phyloP scores from a whole-genome alignment of 2,113 vertebrate species.

The Nesoenas mayeri region DNA sequence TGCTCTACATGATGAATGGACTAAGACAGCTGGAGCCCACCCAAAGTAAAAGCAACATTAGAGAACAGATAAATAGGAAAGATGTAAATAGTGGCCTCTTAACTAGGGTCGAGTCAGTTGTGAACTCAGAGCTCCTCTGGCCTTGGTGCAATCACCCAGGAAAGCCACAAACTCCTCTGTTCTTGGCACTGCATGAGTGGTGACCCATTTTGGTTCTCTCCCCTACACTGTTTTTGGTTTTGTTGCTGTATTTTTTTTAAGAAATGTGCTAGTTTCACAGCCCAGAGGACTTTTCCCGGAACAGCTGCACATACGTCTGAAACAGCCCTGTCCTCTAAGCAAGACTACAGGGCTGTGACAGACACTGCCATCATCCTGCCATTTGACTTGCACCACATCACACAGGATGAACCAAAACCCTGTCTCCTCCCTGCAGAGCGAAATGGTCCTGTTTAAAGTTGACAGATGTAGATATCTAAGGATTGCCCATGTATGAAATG shows the following conservation, averaged over 20 bases:
- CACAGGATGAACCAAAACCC: neutral
- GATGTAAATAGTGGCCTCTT: slow-evolving; percentile 45
- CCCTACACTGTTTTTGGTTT: neutral
- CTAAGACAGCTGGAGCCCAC: slow-evolving; percentile 34
- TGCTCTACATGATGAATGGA: neutral
- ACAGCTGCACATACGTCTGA: neutral
- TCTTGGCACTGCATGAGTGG: neutral
- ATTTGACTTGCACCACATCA: neutral
- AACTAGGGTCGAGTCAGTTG: slow-evolving; percentile 7
- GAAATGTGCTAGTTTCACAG: neutral
- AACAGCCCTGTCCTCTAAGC: neutral
- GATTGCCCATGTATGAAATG: neutral
- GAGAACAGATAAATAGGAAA: slow-evolving; percentile 28
- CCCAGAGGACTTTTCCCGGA: neutral
- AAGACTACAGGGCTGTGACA: neutral
- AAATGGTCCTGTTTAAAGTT: neutral
- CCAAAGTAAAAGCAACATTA: slow-evolving; percentile 53
- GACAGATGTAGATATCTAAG: neutral
- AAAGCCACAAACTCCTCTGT: neutral
- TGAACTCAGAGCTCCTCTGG: slow-evolving; percentile 17
- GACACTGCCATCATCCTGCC: neutral
- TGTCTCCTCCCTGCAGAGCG: neutral
- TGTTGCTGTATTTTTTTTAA: neutral
- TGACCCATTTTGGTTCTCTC: neutral
- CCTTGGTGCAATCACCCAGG: neutral